A percentile compares a stretch with the other conserved stretches of the same genome.
Evolutionary conservation across 2,113 vertebrate genomes (phyloP).

Genomic region (Mystacornis crossleyi): DNA sequence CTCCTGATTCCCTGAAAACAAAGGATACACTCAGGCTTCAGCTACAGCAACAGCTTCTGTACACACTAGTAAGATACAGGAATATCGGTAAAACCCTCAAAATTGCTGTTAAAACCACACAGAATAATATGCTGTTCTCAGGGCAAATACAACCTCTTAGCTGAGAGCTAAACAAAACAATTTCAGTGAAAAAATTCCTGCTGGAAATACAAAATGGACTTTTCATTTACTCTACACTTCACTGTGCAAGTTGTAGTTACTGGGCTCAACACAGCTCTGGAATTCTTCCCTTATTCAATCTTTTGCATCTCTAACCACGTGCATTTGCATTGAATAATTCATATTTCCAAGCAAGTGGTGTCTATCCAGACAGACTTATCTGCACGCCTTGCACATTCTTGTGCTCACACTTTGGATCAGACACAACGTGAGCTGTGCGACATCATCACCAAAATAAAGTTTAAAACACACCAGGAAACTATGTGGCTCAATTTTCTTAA

Average conservation of each 20-base stretch:
- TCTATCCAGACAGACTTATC: not conserved
- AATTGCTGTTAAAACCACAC: not conserved
- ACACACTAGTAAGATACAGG: not conserved
- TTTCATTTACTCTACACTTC: not conserved
- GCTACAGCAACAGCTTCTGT: not conserved
- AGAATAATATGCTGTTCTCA: not conserved
- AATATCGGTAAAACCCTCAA: not conserved
- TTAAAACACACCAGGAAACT: not conserved
- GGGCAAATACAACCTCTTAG: not conserved
- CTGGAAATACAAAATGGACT: not conserved
- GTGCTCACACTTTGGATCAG: not conserved
- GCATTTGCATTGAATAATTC: not conserved
- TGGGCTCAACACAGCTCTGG: not conserved
- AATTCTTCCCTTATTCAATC: not conserved
- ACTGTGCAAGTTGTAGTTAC: not conserved
- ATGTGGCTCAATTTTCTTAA: not conserved
- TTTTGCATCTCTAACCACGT: not conserved
- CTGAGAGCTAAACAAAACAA: not conserved
- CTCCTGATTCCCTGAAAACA: not conserved
- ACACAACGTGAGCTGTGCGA: accelerated
- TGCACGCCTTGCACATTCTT: not conserved
- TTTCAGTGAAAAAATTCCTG: not conserved
- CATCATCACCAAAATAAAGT: not conserved
- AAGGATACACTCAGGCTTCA: not conserved
- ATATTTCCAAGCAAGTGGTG: not conserved